Evolutionary conservation across 2,797 vertebrate species (phyloP), one percentile per base, ranked within the genome.

Genomic region (Microchirus variegatus): DNA sequence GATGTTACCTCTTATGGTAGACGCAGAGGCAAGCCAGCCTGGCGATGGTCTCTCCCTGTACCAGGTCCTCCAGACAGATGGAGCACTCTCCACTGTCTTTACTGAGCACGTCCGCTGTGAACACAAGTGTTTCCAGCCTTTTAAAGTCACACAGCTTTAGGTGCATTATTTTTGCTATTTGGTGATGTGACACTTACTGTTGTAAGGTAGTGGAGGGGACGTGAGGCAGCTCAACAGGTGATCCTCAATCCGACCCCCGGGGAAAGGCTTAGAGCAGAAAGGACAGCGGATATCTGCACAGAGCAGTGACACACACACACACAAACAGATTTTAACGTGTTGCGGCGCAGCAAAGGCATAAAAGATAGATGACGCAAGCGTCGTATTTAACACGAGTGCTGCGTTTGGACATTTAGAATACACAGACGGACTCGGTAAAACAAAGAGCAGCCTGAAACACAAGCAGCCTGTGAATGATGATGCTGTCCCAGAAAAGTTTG

Each of bases 61-160:
- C 66, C 69, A 94, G 83, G 40, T 94, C 93, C 76, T 94, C 93
- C 77, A 94, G 79, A 78, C 93, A 94, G 73, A 94, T 93, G 49
- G 92, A 93, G 52, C 93, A 94, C 78, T 94, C 93, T 0, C 93
- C 93, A 14, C 89, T 93, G 87, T 94, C 93, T 87, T 92, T 94
- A 82, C 83, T 83, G 49, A 94, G 88, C 75, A 91, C 88, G 50
- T 94, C 93, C 79, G 92, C 93, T 94, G 73, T 7, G 35, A 53
- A 71, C 48, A 56, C 40, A 79, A 70, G 37, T 11, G 9, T 73
- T 65, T 74, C 4, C 22, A 50, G 38, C 14, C 19, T 47, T 56
- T 59, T n/a, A 12, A 57, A 52, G n/a, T 70, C 8, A 50, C 11
- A 49, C 42, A n/a, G 15, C 3, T 31, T 31, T 31, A 6, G 7